phyloP scores from a whole-genome alignment of 2,113 vertebrate genomes.

The Psilopsiagon aurifrons region DNA sequence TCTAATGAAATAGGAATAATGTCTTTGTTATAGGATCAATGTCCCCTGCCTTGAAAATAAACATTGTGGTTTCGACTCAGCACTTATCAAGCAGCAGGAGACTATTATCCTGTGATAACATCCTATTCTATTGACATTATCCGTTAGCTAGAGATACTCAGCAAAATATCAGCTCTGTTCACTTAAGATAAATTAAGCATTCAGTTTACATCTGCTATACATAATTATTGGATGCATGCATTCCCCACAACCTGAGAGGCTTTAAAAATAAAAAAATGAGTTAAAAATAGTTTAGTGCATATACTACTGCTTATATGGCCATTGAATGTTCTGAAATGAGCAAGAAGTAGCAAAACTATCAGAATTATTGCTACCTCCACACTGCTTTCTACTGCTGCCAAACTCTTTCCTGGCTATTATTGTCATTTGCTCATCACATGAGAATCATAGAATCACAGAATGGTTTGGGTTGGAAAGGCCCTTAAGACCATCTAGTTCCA shows the following conservation, averaged over 20 bases:
- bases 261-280: background rate
- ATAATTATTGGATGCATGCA: background rate
- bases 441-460: background rate
- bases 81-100: slow-evolving; percentile 55
- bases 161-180: slow-evolving; percentile 41
- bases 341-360: background rate
- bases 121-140: slow-evolving; percentile 58
- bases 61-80: slow-evolving; percentile 38
- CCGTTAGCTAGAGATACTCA: slow-evolving; percentile 50
- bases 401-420: background rate
- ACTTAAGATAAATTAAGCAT: background rate
- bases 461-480: background rate
- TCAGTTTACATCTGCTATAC: slow-evolving; percentile 2
- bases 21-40: slow-evolving; percentile 54
- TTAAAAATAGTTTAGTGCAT: background rate
- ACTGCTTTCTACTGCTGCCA: background rate
- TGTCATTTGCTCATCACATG: background rate
- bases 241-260: background rate
- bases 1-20: slow-evolving; percentile 40
- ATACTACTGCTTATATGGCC: background rate
- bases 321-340: background rate
- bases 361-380: background rate
- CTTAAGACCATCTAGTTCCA: background rate
- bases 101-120: slow-evolving; percentile 61
- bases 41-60: slow-evolving; percentile 64